Percentiles rank a stretch among this genome's conserved stretches.
phyloP scores from a whole-genome alignment of 2,113 vertebrate genomes.

The Amblyornis subalaris region DNA sequence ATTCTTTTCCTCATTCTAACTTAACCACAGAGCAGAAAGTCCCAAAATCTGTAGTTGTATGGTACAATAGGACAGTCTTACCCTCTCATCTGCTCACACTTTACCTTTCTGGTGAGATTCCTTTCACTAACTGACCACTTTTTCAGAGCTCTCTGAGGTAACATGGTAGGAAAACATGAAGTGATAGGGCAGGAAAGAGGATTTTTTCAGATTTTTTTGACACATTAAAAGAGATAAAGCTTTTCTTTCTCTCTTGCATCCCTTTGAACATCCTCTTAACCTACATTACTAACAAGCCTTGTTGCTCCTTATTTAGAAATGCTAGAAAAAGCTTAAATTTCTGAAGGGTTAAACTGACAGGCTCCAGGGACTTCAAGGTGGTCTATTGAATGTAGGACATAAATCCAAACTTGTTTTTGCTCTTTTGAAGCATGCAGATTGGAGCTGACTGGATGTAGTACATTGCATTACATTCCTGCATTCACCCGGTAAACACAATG shows the following conservation, averaged over 20 bases:
- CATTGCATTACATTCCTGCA: neutral
- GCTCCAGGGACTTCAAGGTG: neutral
- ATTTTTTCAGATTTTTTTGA: neutral
- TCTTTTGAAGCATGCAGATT: neutral
- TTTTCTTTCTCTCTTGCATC: neutral
- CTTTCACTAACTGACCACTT: neutral
- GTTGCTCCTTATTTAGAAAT: neutral
- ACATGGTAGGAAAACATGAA: neutral
- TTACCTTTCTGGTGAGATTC: neutral
- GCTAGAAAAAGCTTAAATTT: neutral
- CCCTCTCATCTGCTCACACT: neutral
- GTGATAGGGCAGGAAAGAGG: neutral
- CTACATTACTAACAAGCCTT: neutral
- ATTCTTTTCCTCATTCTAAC: neutral
- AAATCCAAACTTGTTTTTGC: neutral
- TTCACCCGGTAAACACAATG: neutral
- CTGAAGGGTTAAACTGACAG: neutral
- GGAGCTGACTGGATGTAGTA: neutral
- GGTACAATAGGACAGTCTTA: neutral
- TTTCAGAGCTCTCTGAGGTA: neutral
- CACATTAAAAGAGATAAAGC: neutral
- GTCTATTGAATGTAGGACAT: neutral
- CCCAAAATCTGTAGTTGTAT: fast-evolving
- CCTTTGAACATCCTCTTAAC: neutral
- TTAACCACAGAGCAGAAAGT: neutral